Conservation (phyloP, 2,797 vertebrate genomes). For the Girardinus metallicus region DNA sequence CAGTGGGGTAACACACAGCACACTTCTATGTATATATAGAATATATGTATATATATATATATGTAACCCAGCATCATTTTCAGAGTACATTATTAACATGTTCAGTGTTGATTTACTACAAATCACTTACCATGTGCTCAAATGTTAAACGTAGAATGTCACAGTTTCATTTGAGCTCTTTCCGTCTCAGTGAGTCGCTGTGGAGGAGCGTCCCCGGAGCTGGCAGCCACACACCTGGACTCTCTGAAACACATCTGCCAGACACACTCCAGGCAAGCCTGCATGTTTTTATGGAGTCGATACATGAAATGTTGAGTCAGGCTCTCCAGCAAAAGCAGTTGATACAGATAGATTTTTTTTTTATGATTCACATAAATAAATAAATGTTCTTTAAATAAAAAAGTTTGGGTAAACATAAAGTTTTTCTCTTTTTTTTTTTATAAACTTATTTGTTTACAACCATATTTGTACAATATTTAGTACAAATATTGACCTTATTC, state of each 20-base stretch:
- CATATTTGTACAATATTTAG: no score
- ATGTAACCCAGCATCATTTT: neutral
- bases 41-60: neutral
- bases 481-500: neutral
- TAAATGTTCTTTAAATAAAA: neutral
- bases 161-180: constrained; percentile 6
- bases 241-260: constrained; percentile 86
- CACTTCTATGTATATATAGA: constrained; percentile 9
- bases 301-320: neutral
- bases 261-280: constrained; percentile 89
- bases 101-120: neutral
- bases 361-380: neutral
- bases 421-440: neutral
- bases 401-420: neutral
- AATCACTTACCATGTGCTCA: constrained; percentile 4
- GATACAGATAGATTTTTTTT: neutral
- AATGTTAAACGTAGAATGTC: neutral
- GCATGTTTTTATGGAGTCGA: neutral
- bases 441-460: neutral
- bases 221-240: constrained; percentile 83
- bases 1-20: constrained; percentile 85
- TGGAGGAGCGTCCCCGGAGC: constrained; percentile 73
- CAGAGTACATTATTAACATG: neutral
- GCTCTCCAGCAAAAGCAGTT: neutral
- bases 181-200: constrained; percentile 83